Base-by-base conservation (phyloP, 1,140 invertebrate species). In the Pseudoatta argentina region DNA sequence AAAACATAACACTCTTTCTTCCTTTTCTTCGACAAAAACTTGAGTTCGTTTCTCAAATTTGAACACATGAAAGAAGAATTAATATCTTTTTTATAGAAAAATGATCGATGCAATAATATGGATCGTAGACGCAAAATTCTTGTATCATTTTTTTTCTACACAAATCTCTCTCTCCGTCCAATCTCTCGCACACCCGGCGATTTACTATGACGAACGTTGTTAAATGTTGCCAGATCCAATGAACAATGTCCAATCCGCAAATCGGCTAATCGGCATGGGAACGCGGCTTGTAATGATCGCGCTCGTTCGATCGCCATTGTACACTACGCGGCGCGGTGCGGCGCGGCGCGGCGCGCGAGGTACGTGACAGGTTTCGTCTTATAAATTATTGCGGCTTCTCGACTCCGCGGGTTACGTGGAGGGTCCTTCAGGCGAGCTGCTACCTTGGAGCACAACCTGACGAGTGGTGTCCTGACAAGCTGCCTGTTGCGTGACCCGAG, bases 401-500 rank as follows among this genome's bases (percentile, higher is more conserved):
- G 55, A 76, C n/a, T 55, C 55, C 6, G 57, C 44, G 87, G 83
- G 48, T 86, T 76, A 86, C 73, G 8, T 8, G 34, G 82, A 82
- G 71, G 69, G 72, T 88, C 86, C 88, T 86, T 89, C 61, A 63
- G 72, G 21, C 88, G 53, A 55, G 86, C 78, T 90, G 61, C 86
- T 81, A 78, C 73, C 77, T 79, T 73, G 77, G 78, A 79, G 67
- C 53, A 83, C 57, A 83, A 78, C 67, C 88, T 91, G 90, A 92
- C 88, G 88, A 91, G 89, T 81, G 73, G 90, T 81, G 78, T 86
- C 90, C 88, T 92, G 91, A 92, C 91, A 92, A 92, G 92, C 92
- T 92, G 93, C 93, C 93, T 93, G 93, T 93, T 93, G 93, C 93
- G 93, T 93, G 92, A 93, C 92, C 89, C 75, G 71, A 34, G 34